Percentiles rank a stretch among this genome's conserved stretches.
phyloP scores from a whole-genome alignment of 2,113 vertebrate genomes.

The Ramphastos sulfuratus region DNA sequence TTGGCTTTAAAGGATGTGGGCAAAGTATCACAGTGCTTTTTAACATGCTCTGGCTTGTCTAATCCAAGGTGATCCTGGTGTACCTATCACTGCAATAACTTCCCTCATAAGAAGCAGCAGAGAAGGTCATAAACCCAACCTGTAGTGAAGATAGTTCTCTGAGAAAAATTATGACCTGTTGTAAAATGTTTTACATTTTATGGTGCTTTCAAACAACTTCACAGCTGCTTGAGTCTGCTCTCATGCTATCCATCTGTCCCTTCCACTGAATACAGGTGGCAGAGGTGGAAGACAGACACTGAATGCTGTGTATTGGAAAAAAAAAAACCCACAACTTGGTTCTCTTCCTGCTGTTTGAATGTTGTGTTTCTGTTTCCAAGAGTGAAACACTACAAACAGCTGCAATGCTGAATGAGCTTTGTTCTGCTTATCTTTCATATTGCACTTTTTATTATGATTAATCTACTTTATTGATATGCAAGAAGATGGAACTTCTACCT shows the following conservation, averaged over 20 bases:
- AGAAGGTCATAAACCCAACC: background rate
- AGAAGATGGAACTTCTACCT: background rate
- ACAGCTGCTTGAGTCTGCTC: background rate
- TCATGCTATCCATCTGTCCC: rapidly evolving
- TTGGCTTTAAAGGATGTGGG: background rate
- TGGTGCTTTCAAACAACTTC: background rate
- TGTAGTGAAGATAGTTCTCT: background rate
- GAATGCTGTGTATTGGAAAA: rapidly evolving
- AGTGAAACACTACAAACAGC: rapidly evolving
- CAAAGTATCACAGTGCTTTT: background rate
- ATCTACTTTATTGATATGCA: background rate
- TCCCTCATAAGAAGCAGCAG: background rate
- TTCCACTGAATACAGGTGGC: background rate
- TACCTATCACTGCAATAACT: background rate
- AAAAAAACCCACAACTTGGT: rapidly evolving
- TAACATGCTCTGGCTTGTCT: background rate
- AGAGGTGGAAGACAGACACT: background rate
- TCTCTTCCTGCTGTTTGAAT: background rate
- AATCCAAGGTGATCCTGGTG: rapidly evolving
- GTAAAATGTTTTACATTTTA: background rate
- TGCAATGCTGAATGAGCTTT: background rate
- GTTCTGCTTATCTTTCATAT: background rate
- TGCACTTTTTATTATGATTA: background rate
- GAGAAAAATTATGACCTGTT: background rate
- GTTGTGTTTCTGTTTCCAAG: background rate